These are phyloP conservation scores for Macrotis lagotis DNA, from an alignment of 2,113 vertebrate genomes.

Conservation along the genomic window DNA sequence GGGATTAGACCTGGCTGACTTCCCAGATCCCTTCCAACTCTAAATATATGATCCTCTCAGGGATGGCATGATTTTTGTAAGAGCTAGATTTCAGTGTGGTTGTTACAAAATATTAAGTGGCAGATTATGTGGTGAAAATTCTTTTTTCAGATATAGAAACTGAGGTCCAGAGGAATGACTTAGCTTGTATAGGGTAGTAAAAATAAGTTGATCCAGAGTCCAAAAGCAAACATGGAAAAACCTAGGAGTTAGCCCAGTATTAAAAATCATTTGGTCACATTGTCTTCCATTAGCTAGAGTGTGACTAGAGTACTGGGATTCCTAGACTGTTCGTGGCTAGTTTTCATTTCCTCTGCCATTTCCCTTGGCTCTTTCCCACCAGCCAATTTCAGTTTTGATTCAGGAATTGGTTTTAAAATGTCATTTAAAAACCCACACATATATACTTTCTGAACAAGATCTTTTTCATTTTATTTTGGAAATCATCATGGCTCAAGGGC, in stretches of 20 bases:
- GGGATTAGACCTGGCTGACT: neutral
- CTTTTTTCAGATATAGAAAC: constrained; percentile 33
- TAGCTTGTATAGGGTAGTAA: neutral
- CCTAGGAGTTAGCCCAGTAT: neutral
- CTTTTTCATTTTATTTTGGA: constrained; percentile 56
- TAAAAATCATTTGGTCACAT: neutral
- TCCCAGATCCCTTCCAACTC: neutral
- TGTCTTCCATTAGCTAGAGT: neutral
- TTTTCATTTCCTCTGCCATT: neutral
- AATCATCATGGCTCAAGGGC: constrained; percentile 43
- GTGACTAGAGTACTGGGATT: too few species aligned
- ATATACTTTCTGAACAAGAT: neutral
- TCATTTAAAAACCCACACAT: constrained; percentile 35
- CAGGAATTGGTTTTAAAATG: constrained; percentile 32
- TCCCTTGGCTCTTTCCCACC: neutral
- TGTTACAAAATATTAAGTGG: neutral
- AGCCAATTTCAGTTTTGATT: neutral
- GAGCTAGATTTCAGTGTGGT: neutral
- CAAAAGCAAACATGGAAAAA: neutral
- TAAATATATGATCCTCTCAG: neutral
- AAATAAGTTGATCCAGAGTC: neutral
- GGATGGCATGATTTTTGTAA: neutral
- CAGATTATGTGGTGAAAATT: neutral
- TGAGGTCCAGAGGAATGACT: neutral
- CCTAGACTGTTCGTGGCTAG: neutral